Conservation (phyloP, 2,888 invertebrate genomes). For the Holacanthella duospinosa region DNA sequence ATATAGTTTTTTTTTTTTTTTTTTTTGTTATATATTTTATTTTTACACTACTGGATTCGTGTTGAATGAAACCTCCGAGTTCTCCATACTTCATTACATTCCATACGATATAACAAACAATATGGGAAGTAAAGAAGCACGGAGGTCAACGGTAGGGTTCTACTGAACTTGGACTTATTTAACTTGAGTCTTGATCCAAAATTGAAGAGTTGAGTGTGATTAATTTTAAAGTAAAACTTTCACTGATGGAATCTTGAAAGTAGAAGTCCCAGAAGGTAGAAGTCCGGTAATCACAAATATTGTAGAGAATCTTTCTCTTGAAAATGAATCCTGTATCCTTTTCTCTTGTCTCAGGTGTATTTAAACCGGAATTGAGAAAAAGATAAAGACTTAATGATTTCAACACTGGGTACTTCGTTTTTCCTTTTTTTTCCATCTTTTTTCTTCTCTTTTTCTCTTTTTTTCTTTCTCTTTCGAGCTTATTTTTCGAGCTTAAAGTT, state of each 20-base stretch:
- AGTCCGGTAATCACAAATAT: too few species aligned
- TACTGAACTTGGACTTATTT: background rate
- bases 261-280: too few species aligned
- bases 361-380: conserved; percentile 5
- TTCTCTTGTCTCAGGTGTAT: background rate
- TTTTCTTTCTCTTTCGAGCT: too few species aligned
- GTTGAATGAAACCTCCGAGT: conserved; percentile 29
- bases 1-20: too few species aligned
- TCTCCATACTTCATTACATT: conserved; percentile 74
- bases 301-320: too few species aligned
- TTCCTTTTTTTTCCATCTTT: too few species aligned
- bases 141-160: conserved; percentile 54
- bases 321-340: background rate
- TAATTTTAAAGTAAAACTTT: too few species aligned
- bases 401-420: background rate
- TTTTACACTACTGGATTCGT: too few species aligned
- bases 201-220: too few species aligned
- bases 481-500: too few species aligned
- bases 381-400: conserved; percentile 10
- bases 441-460: too few species aligned
- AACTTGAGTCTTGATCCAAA: background rate
- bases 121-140: conserved; percentile 96
- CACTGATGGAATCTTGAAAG: background rate
- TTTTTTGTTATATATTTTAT: too few species aligned
- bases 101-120: conserved; percentile 64